Conservation (phyloP, 2,888 invertebrate genomes). For the Myopa testacea region DNA sequence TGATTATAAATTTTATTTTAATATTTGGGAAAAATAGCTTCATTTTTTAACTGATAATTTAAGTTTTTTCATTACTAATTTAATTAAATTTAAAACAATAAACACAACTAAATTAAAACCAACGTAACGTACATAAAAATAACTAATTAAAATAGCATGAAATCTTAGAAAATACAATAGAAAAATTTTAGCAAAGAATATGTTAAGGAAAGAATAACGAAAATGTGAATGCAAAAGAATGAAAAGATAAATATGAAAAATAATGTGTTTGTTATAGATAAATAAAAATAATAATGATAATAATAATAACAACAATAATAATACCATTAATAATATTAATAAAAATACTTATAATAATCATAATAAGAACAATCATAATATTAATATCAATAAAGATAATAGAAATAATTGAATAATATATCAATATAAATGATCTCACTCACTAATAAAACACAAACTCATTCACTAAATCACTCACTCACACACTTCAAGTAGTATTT, state of each 20-base stretch:
- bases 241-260: not conserved
- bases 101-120: not conserved
- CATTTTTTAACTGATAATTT: too few relatives aligned
- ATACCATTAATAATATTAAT: too few relatives aligned
- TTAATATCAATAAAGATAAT: not conserved
- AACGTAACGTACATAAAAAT: not conserved
- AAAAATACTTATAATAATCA: not conserved
- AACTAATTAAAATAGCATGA: not conserved
- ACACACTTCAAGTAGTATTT: conserved; percentile 30
- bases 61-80: too few relatives aligned
- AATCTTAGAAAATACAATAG: conserved; percentile 10
- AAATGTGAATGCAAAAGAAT: not conserved
- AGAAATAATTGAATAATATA: not conserved
- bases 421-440: not conserved
- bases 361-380: not conserved
- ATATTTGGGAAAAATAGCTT: too few relatives aligned
- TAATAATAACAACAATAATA: too few relatives aligned
- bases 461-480: conserved; percentile 29
- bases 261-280: not conserved
- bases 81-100: not conserved
- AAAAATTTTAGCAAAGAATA: not conserved
- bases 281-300: not conserved
- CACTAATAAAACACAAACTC: conserved; percentile 16
- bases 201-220: not conserved
- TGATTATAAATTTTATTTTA: too few relatives aligned